Conservation (phyloP, 2,888 invertebrate genomes). For the Carcina quercana region DNA sequence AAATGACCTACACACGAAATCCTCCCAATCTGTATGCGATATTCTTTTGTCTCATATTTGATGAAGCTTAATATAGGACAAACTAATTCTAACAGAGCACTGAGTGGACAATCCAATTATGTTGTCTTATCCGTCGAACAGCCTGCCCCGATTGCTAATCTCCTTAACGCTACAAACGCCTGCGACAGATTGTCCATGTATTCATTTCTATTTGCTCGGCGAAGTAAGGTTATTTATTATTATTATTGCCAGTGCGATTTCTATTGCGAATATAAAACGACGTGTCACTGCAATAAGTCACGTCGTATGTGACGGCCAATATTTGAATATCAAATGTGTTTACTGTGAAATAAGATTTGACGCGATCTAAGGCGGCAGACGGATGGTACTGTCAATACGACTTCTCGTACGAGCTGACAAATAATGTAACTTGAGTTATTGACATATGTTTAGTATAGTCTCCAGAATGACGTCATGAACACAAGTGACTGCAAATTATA, state of each 20-base stretch:
- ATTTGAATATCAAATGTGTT: constrained; percentile 5
- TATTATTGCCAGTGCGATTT: constrained; percentile 2
- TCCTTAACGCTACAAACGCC: constrained; percentile 13
- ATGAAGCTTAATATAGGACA: neutral
- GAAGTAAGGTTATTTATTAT: too few species aligned
- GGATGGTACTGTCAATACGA: constrained; percentile 15
- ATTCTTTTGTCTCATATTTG: too few species aligned
- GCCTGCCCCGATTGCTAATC: constrained; percentile 11
- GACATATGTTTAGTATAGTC: too few species aligned
- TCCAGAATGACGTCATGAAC: neutral
- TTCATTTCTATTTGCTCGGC: constrained; percentile 4
- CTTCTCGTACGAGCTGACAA: neutral
- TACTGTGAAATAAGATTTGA: constrained; percentile 9
- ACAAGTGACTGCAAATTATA: too few species aligned
- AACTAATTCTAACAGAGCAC: constrained; percentile 7
- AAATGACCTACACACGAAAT: too few species aligned
- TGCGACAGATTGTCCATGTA: constrained; percentile 11
- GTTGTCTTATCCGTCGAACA: constrained; percentile 10
- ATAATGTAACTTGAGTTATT: too few species aligned
- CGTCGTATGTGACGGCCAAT: constrained; percentile 2
- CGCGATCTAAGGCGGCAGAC: constrained; percentile 20
- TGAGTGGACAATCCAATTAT: constrained; percentile 25
- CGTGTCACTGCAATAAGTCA: neutral
- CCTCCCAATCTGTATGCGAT: too few species aligned
- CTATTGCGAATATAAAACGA: constrained; percentile 1